Base-by-base conservation (phyloP, 2,888 invertebrate species). In the Helicoverpa assulta region DNA sequence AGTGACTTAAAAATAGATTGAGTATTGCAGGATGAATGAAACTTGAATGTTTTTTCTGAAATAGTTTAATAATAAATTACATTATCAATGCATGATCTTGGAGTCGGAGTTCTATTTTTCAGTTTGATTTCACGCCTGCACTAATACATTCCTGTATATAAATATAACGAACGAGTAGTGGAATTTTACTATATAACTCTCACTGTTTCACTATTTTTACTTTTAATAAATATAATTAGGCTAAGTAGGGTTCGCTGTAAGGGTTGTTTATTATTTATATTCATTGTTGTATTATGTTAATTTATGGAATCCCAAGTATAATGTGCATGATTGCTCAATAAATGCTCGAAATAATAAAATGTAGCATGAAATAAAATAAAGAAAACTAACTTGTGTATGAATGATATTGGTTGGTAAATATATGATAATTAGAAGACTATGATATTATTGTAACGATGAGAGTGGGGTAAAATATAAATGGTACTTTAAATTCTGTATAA, bases 151-250 rank as follows among this genome's bases (percentile, higher is more conserved):
- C 89, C 89, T 93, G 90, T 93, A 91, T 79, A 90, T 88, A 90
- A 85, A 82, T 85, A 80, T 79, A 85, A 86, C 84, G 85, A 86
- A 88, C 76, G 85, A 89, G 90, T 94, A 93, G 92, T 84, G 76
- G 76, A 88, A 88, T 90, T 92, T 93, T 93, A 91, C 90, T 91
- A 89, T 90, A 84, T 89, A 89, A 89, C 88, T 90, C 88, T 93
- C 93, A 94, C 91, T 89, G 82, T 94, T 92, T 92, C 91, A 91
- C 92, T 93, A 89, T 91, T 90, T 89, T 87, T 89, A 88, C 85
- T 88, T 89, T 64, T 90, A 83, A 86, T 47, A n/a, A 86, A 83
- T 87, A 85, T 84, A 83, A 81, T 82, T 91, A 90, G 85, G 83
- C 55, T 93, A 89, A 89, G 86, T 86, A 90, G 85, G 79, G 78